Evolutionary conservation across 2,888 invertebrate genomes (phyloP).

Genomic region (Ctenicera cuprea): DNA sequence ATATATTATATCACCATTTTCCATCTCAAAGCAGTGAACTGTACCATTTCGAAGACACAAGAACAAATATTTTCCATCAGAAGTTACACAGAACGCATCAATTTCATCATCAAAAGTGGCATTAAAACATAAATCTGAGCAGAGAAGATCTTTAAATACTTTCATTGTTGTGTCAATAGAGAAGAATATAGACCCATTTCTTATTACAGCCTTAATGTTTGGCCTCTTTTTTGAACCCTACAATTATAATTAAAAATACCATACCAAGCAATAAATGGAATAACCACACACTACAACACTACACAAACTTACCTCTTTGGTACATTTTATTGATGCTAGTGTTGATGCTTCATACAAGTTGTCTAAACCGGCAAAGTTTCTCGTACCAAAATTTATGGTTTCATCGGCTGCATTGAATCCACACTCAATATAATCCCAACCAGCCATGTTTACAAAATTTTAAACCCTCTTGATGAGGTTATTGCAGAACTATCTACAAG

Average conservation of each 20-base stretch:
- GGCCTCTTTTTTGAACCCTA: constrained; percentile 3
- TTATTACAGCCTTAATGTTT: constrained; percentile 39
- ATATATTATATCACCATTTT: constrained; percentile 45
- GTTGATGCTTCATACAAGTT: constrained; percentile 74
- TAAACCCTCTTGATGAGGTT: no score
- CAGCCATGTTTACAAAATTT: constrained; percentile 62
- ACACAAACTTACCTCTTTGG: constrained; percentile 20
- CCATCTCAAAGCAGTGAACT: constrained; percentile 53
- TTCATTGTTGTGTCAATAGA: constrained; percentile 54
- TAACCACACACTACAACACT: no score
- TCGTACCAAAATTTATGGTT: constrained; percentile 74
- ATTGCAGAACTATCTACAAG: no score
- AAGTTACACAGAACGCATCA: constrained; percentile 54
- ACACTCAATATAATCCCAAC: constrained; percentile 69
- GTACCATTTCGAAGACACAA: constrained; percentile 56
- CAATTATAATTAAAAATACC: constrained; percentile 9
- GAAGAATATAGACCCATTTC: constrained; percentile 52
- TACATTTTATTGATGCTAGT: constrained; percentile 67
- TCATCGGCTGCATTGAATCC: constrained; percentile 74
- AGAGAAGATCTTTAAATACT: constrained; percentile 53
- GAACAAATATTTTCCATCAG: constrained; percentile 53
- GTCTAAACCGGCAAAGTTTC: constrained; percentile 70
- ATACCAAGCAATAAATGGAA: constrained; percentile 1
- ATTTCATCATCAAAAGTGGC: constrained; percentile 50
- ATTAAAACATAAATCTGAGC: constrained; percentile 50